Evolutionary conservation across 2,113 vertebrate genomes (phyloP).

Genomic region (Danionella cerebrum): DNA sequence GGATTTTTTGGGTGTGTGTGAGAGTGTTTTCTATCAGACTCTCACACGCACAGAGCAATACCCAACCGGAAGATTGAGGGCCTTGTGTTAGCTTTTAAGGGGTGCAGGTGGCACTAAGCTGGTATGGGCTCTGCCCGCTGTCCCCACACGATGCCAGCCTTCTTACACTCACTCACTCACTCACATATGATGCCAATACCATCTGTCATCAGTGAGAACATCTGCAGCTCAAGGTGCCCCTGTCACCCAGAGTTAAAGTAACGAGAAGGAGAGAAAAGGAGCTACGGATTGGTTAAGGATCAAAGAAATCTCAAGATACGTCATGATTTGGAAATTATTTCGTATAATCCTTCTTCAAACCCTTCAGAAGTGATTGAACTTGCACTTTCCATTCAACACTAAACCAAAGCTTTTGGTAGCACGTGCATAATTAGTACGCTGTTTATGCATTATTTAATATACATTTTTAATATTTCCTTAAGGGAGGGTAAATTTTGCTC

Average conservation of each 20-base stretch:
- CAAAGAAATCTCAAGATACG: neutral
- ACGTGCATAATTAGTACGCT: too few relatives aligned
- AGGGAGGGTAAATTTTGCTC: too few relatives aligned
- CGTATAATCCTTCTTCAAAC: too few relatives aligned
- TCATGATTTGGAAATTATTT: neutral
- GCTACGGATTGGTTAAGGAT: conserved; percentile 15
- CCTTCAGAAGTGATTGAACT: too few relatives aligned
- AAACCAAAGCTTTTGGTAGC: too few relatives aligned
- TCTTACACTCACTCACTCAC: conserved; percentile 35
- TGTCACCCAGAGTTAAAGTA: conserved; percentile 42
- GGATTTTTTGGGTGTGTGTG: neutral
- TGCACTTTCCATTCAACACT: too few relatives aligned
- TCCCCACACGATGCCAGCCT: conserved; percentile 34
- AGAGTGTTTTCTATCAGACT: neutral
- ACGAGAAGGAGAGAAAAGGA: conserved; percentile 2
- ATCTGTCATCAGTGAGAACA: conserved; percentile 41
- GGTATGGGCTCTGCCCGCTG: conserved; percentile 33
- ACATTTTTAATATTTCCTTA: too few relatives aligned
- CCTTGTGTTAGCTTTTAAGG: conserved; percentile 22
- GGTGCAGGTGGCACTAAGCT: conserved; percentile 41
- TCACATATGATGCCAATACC: conserved; percentile 33
- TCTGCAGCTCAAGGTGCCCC: conserved; percentile 43
- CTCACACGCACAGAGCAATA: conserved; percentile 15
- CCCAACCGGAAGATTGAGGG: conserved; percentile 22
- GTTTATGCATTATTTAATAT: too few relatives aligned